These are phyloP conservation scores for Natator depressus DNA, from an alignment of 2,113 vertebrate genomes.

Conservation along the genomic window DNA sequence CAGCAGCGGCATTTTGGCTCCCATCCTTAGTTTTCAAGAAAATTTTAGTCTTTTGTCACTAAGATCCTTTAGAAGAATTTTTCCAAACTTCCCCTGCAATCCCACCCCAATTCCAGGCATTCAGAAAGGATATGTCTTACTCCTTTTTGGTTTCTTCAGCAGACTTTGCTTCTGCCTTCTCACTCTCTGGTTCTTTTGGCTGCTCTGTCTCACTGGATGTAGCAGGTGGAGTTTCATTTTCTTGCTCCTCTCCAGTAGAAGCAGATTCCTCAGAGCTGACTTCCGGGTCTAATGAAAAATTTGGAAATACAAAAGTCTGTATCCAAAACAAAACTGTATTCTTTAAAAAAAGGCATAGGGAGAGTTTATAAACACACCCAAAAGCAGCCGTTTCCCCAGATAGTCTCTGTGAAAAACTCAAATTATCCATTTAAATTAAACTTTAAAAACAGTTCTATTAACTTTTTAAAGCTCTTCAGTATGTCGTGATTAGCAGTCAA, in stretches of 20 bases:
- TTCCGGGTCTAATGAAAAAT: conserved; percentile 80
- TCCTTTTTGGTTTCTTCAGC: conserved; percentile 86
- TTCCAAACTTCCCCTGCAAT: neutral
- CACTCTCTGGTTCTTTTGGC: conserved; percentile 77
- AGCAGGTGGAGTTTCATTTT: conserved; percentile 80
- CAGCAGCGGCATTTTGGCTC: neutral
- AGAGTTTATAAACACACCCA: neutral
- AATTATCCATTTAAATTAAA: neutral
- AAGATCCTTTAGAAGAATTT: neutral
- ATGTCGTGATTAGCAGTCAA: neutral
- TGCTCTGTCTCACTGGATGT: conserved; percentile 78
- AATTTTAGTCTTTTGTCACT: neutral
- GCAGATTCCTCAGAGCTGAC: conserved; percentile 88
- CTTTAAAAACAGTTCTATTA: neutral
- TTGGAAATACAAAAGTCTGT: conserved; percentile 11
- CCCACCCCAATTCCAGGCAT: neutral
- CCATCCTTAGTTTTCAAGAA: neutral
- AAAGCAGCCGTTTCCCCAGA: neutral
- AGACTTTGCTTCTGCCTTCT: conserved; percentile 80
- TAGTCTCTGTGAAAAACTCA: neutral
- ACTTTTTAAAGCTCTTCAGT: neutral
- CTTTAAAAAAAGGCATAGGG: neutral
- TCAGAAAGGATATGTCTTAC: conserved; percentile 78
- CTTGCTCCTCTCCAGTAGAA: conserved; percentile 86
- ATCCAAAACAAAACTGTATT: neutral